Evolutionary conservation across 2,888 invertebrate genomes (phyloP).

Genomic region (Mythimna vitellina): DNA sequence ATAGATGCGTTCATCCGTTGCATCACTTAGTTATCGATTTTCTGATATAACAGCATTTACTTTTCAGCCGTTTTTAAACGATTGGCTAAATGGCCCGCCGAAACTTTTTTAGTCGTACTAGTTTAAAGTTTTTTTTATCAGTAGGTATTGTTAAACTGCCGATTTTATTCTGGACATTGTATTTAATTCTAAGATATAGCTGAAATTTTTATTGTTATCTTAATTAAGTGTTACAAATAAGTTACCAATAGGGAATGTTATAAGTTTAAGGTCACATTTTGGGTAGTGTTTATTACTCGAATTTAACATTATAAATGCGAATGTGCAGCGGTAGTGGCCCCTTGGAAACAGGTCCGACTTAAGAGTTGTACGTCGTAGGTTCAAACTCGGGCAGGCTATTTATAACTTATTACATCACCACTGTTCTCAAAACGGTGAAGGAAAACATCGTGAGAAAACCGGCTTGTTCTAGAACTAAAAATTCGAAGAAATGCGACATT

Average conservation of each 20-base stretch:
- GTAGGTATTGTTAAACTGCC: not conserved
- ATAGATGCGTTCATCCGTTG: slow-evolving; percentile 63
- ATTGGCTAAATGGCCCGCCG: slow-evolving; percentile 20
- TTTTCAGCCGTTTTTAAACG: slow-evolving; percentile 21
- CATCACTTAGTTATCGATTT: slow-evolving; percentile 40
- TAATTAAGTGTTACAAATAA: slow-evolving; percentile 20
- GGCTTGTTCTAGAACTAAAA: no score
- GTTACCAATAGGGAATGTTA: slow-evolving; percentile 3
- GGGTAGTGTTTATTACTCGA: not conserved
- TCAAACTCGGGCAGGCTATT: no score
- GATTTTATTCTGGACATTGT: slow-evolving; percentile 16
- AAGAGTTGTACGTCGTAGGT: no score
- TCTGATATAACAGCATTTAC: slow-evolving; percentile 34
- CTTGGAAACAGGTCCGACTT: no score
- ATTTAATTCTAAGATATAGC: not conserved
- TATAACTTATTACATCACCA: no score
- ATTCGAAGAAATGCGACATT: no score
- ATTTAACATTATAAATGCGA: no score
- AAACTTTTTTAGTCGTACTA: slow-evolving; percentile 10
- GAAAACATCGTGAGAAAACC: no score
- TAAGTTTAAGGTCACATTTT: not conserved
- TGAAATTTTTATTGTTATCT: slow-evolving; percentile 21
- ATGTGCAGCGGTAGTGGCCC: no score
- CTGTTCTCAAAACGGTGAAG: no score
- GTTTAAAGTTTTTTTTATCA: slow-evolving; percentile 4